Conservation (phyloP, 2,113 vertebrate genomes). For the Corynorhinus townsendii region DNA sequence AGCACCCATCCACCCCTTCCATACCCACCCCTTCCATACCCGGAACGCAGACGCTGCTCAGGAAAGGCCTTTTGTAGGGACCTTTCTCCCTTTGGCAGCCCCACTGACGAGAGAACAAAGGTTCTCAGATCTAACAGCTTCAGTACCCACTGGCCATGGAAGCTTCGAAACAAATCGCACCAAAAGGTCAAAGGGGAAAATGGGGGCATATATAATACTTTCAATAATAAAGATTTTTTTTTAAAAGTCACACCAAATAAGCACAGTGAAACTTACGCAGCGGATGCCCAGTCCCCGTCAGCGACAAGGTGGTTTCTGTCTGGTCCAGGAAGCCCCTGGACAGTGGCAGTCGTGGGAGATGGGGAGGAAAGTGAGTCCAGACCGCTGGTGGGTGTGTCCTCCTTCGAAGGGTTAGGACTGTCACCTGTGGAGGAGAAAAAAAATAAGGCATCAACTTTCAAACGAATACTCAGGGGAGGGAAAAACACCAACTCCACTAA, state of each 20-base stretch:
- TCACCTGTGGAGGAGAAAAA: slow-evolving; percentile 75
- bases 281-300: slow-evolving; percentile 77
- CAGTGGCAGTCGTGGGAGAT: slow-evolving; percentile 82
- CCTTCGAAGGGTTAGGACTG: slow-evolving; percentile 77
- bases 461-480: not conserved
- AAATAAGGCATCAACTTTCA: slow-evolving; percentile 25
- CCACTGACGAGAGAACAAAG: not conserved
- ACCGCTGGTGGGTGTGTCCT: slow-evolving; percentile 89
- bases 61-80: not conserved
- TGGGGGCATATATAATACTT: no score
- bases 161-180: not conserved
- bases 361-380: slow-evolving; percentile 93
- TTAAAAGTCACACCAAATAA: not conserved
- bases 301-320: slow-evolving; percentile 79
- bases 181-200: not conserved
- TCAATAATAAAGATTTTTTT: no score
- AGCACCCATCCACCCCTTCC: not conserved
- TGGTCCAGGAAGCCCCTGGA: slow-evolving; percentile 79
- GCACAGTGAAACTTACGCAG: slow-evolving; percentile 73
- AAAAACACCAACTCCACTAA: not conserved
- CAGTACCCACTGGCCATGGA: not conserved
- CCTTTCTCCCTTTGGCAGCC: not conserved
- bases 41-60: not conserved
- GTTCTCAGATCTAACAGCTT: not conserved
- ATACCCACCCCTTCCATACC: not conserved